Evolutionary conservation across 2,797 vertebrate genomes (phyloP).

Genomic region (Eulemur albifrons): DNA sequence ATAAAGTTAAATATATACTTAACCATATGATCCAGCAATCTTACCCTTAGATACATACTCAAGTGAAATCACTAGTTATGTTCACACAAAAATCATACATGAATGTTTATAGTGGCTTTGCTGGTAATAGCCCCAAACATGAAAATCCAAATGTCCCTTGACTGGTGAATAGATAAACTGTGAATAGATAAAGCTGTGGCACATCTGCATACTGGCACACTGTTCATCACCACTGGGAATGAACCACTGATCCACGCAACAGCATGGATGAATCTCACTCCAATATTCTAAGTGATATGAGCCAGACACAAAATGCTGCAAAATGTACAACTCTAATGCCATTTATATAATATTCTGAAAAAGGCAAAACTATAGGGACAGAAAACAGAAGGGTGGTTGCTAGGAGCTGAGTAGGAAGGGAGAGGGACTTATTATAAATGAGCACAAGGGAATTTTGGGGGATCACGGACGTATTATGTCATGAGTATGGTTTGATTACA

Average conservation of each 20-base stretch:
- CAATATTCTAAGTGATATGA: neutral
- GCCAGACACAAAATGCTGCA: neutral
- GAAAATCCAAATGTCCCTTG: neutral
- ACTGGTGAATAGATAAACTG: neutral
- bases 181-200: neutral
- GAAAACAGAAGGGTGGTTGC: neutral
- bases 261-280: neutral
- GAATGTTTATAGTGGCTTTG: neutral
- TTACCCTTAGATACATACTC: neutral
- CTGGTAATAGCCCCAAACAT: neutral
- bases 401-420: neutral
- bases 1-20: neutral
- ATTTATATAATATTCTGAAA: neutral
- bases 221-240: neutral
- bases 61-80: neutral
- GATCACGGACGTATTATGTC: neutral
- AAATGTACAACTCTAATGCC: neutral
- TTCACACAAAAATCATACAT: neutral
- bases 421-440: neutral
- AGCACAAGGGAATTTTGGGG: neutral
- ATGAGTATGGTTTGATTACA: neutral
- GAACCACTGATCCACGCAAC: neutral
- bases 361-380: neutral
- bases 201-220: neutral
- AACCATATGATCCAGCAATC: neutral